Evolutionary conservation across 2,797 vertebrate genomes (phyloP).

Genomic region (Salarias fasciatus): DNA sequence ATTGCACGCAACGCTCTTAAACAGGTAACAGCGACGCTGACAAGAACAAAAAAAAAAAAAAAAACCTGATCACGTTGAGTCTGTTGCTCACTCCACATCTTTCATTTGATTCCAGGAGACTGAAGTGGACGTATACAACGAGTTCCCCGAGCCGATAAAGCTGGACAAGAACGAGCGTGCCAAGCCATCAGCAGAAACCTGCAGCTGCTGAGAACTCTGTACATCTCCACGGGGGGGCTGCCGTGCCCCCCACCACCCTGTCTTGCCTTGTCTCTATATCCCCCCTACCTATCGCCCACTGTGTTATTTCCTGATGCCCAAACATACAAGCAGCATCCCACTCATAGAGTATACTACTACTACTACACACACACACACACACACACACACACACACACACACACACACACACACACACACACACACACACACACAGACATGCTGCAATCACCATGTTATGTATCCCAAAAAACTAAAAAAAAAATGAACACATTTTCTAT

Average conservation of each 20-base stretch:
- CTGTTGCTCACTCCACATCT: too few species aligned
- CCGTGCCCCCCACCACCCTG: constrained; percentile 67
- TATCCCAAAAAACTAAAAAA: constrained; percentile 58
- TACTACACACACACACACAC: constrained; percentile 55
- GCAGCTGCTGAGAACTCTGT: constrained; percentile 94
- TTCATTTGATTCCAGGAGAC: constrained; percentile 87
- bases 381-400: constrained; percentile 52
- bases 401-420: constrained; percentile 52
- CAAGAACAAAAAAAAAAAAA: too few species aligned
- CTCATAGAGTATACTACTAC: constrained; percentile 72
- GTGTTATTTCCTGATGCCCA: constrained; percentile 61
- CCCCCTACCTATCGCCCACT: constrained; percentile 54
- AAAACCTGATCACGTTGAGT: too few species aligned
- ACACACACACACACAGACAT: constrained; percentile 58
- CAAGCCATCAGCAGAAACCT: constrained; percentile 92
- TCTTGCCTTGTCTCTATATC: constrained; percentile 84
- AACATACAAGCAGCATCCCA: constrained; percentile 76
- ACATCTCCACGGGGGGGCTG: constrained; percentile 47
- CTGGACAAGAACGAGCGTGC: constrained; percentile 95
- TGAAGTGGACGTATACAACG: constrained; percentile 99
- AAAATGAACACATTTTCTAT: constrained; percentile 74
- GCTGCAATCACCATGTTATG: constrained; percentile 66
- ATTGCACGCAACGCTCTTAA: constrained; percentile 99
- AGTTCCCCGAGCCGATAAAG: constrained; percentile 99
- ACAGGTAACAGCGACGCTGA: constrained; percentile 88